Base-by-base conservation (phyloP, 2,888 invertebrate species). In the Calameuta filiformis region DNA sequence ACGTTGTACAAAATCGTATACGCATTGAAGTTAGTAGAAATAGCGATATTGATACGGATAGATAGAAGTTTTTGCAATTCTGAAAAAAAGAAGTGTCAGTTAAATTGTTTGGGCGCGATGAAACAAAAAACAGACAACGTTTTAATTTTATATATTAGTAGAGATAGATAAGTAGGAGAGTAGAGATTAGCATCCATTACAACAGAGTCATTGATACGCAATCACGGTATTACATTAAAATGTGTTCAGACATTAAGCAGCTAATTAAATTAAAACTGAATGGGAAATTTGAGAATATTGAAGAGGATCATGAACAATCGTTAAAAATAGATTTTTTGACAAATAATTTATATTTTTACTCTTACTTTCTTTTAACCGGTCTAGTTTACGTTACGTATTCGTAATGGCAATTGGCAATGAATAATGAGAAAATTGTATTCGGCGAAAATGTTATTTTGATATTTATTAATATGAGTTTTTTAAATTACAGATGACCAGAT, bases 401-500 rank as follows among this genome's bases (percentile, higher is more conserved):
- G 6, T 56, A 56, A 31, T 68, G 30, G 1, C 4, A 15, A 68
- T 31, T 35, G 73, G n/a, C 31, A 33, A 31, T 31, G 31, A 69
- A 69, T 37, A 76, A 76, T 31, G 56, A 73, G 12, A 56, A 34
- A 40, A 31, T 12, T n/a, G 11, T 31, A 33, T 31, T 56, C 35
- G 1, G 23, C 9, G 31, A 33, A n/a, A 75, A 68, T 35, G 1
- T 78, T 80, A 69, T 79, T 76, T 23, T 23, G 2, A 56, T 68
- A 12, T 33, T 79, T 68, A 34, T 69, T 75, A 4, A 68, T 68
- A 33, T 76, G 56, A 74, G 69, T 68, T 74, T 35, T 12, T 73
- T 69, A 1, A 56, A 77, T 90, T 90, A 4, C 93, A 97, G 97
- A 97, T 97, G 97, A 97, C 96, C 85, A 95, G 96, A 83, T 97